Base-by-base conservation (phyloP, 2,113 vertebrate species). In the Tetrao urogallus region DNA sequence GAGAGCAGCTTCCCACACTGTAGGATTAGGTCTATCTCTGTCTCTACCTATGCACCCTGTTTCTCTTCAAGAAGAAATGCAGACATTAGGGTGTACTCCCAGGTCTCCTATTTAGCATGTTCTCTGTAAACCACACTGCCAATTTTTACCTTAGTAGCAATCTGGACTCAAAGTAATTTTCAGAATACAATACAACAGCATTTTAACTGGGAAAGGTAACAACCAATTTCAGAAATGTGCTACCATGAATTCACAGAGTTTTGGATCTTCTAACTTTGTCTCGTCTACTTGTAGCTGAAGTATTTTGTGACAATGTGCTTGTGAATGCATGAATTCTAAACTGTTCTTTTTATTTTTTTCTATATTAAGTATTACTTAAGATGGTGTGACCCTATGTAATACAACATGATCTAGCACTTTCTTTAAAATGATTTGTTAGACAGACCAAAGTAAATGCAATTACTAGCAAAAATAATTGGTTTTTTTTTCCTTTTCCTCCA, bases 31-130 rank as follows among this genome's bases (percentile, higher is more conserved):
- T 19, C 45, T 78, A 81, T 36, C 38, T 42, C 48, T 25, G 14
- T 15, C 3, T 8, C 52, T 65, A 2, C 1, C 0, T 2, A 3
- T 1, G 4, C 43, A 32, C 30, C 22, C 32, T 13, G 11, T 13
- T 42, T 69, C 78, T 63, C 54, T 82, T 22, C 38, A 13, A 11
- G 32, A 27, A 3, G 20, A 56, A 60, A 34, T 1, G 18, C 10
- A n/a, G 12, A 9, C 14, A 1, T 1, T 0, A 27, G 13, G 6
- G 3, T 0, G 8, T 2, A 4, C 2, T 22, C 3, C 8, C 17
- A 52, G 3, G 4, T 11, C 19, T 36, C 40, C 38, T 12, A 11
- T 10, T 75, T 66, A 67, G 32, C 38, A 8, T 4, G 0, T 11
- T 32, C 71, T 76, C 16, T 64, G 32, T 16, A 61, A 72, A 43